Conservation (phyloP, 2,113 vertebrate genomes). For the Colaptes auratus region DNA sequence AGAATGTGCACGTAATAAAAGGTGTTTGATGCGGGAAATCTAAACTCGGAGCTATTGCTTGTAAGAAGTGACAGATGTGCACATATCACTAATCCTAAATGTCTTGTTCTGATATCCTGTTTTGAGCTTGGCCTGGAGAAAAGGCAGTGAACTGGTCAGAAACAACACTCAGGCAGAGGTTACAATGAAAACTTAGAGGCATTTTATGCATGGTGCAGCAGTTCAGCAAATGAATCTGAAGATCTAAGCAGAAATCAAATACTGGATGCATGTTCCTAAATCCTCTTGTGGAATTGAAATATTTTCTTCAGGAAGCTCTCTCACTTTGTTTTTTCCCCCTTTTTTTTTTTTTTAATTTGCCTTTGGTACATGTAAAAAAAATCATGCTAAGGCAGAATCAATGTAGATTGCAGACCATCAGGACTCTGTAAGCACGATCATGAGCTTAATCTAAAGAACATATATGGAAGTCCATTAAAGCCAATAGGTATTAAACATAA, state of each 20-base stretch:
- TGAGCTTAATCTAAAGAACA: neutral
- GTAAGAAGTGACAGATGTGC: neutral
- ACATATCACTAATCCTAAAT: neutral
- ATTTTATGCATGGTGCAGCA: neutral
- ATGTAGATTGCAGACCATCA: neutral
- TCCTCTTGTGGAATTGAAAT: neutral
- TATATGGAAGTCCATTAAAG: neutral
- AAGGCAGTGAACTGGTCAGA: neutral
- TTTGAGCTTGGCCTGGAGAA: neutral
- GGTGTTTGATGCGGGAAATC: neutral
- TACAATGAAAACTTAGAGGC: neutral
- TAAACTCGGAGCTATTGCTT: neutral
- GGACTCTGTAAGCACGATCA: neutral
- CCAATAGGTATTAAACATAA: neutral
- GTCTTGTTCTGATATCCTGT: neutral
- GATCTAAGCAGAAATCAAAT: neutral
- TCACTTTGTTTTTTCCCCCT: neutral
- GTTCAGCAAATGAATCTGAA: neutral
- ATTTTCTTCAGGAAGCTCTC: neutral
- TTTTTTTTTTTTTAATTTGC: neutral
- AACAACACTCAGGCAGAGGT: neutral
- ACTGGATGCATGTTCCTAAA: neutral
- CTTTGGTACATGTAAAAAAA: neutral
- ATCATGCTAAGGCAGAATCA: neutral
- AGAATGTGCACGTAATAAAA: neutral